Evolutionary conservation across 2,888 invertebrate genomes (phyloP).

Genomic region (Agonopterix arenella): DNA sequence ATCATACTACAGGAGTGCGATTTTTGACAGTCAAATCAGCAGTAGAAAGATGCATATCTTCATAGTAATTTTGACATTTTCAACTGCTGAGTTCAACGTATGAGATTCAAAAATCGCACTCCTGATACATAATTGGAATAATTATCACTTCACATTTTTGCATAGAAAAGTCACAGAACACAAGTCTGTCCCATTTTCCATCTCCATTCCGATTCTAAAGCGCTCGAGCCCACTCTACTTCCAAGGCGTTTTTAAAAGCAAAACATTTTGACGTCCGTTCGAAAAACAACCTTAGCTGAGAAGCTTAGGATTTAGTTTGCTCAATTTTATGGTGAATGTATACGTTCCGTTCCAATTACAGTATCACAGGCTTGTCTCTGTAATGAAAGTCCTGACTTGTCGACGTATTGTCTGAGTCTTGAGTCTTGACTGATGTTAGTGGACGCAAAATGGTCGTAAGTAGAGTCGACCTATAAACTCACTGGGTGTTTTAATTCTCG

Average conservation of each 20-base stretch:
- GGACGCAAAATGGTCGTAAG: neutral
- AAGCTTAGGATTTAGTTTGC: too few relatives aligned
- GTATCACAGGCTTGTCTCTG: conserved; percentile 30
- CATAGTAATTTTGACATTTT: too few relatives aligned
- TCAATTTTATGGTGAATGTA: conserved; percentile 1
- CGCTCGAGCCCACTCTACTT: conserved; percentile 35
- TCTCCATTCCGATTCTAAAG: conserved; percentile 42
- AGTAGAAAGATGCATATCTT: too few relatives aligned
- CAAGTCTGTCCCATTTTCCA: conserved; percentile 28
- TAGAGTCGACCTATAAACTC: neutral
- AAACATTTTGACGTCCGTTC: conserved; percentile 30
- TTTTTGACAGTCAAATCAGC: too few relatives aligned
- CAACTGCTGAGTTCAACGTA: too few relatives aligned
- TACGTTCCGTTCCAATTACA: conserved; percentile 35
- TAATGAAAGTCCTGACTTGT: conserved; percentile 32
- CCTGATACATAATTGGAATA: too few relatives aligned
- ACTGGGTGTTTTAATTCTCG: neutral
- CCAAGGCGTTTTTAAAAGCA: conserved; percentile 48
- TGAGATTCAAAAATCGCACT: too few relatives aligned
- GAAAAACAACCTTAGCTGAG: conserved; percentile 20
- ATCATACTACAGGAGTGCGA: too few relatives aligned
- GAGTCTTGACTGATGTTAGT: conserved; percentile 20
- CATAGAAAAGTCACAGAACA: neutral
- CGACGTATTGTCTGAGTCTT: conserved; percentile 24
- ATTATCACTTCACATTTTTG: conserved; percentile 3